These are phyloP conservation scores for Cordilura impudica DNA, from an alignment of 2,888 invertebrate genomes.

Conservation along the genomic window DNA sequence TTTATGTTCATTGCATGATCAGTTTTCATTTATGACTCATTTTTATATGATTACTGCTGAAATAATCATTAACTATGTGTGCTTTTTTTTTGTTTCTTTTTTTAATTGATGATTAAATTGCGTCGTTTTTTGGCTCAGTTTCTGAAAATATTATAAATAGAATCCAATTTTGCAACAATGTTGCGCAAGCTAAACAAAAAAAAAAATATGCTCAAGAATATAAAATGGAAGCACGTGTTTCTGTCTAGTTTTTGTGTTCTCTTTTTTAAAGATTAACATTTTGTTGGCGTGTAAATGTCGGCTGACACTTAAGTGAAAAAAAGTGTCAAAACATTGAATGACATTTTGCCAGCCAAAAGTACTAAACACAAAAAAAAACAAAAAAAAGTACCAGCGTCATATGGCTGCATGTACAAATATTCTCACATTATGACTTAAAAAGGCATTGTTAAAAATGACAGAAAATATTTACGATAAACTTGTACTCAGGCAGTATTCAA, in stretches of 20 bases:
- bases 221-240: not conserved
- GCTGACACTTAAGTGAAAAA: slow-evolving; percentile 16
- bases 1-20: too few relatives aligned
- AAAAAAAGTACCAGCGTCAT: not conserved
- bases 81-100: not conserved
- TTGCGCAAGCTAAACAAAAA: slow-evolving; percentile 34
- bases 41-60: not conserved
- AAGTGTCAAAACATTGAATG: slow-evolving; percentile 60
- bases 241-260: not conserved
- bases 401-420: not conserved
- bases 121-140: not conserved
- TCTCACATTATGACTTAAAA: not conserved
- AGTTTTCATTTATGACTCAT: too few relatives aligned
- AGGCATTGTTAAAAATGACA: slow-evolving; percentile 15
- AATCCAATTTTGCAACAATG: slow-evolving; percentile 41
- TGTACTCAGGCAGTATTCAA: too few relatives aligned
- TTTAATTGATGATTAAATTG: not conserved
- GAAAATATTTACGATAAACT: too few relatives aligned
- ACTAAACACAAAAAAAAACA: not conserved
- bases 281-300: not conserved
- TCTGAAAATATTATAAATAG: not conserved
- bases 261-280: not conserved
- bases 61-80: not conserved
- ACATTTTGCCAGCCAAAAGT: slow-evolving; percentile 49
- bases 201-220: not conserved